Percentiles rank a stretch among this genome's conserved stretches.
phyloP scores from a whole-genome alignment of 2,888 invertebrate genomes.

The Pemphredon lugubris region DNA sequence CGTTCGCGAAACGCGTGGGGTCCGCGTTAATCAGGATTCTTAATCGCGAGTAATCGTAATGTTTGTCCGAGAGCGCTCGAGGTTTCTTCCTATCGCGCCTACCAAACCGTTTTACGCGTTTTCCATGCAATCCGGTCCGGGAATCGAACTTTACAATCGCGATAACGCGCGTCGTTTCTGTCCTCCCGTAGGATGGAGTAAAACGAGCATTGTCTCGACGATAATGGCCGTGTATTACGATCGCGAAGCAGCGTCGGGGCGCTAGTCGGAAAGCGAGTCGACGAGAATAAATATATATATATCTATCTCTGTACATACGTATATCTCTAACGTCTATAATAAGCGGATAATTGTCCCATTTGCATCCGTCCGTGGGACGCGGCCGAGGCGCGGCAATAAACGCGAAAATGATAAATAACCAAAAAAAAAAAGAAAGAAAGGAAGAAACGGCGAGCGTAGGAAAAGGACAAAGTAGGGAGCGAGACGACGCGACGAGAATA shows the following conservation, averaged over 20 bases:
- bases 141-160: background rate
- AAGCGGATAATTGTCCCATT: conserved; percentile 7
- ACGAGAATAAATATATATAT: conserved; percentile 5
- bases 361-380: background rate
- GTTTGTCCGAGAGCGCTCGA: background rate
- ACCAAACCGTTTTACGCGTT: background rate
- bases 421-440: conserved; percentile 10
- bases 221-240: too few relatives aligned
- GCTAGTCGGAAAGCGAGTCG: conserved; percentile 1
- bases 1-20: background rate
- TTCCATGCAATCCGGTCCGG: background rate
- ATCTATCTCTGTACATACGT: background rate
- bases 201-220: too few relatives aligned
- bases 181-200: too few relatives aligned
- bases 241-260: background rate
- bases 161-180: too few relatives aligned
- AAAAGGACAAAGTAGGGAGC: too few relatives aligned
- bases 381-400: too few relatives aligned
- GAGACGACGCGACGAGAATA: conserved; percentile 10
- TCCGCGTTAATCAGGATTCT: conserved; percentile 12
- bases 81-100: background rate
- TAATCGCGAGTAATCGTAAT: conserved; percentile 14
- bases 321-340: conserved; percentile 4
- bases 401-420: too few relatives aligned
- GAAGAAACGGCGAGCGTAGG: background rate